These are phyloP conservation scores for Andricus curvator DNA, from an alignment of 2,888 invertebrate genomes.

Conservation along the genomic window DNA sequence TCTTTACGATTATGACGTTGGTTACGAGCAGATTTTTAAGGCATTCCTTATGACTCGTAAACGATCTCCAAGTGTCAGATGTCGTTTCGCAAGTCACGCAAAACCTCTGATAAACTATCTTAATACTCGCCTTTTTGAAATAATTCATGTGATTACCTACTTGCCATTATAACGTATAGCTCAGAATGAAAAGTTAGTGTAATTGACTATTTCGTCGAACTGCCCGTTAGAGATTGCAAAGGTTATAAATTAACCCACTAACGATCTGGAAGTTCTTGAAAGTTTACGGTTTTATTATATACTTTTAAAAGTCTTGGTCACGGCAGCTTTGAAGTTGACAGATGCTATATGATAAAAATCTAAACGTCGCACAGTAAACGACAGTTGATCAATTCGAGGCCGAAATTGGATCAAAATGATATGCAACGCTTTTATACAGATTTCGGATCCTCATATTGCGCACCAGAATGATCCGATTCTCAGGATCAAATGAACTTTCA, in stretches of 20 bases:
- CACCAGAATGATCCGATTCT: too few species aligned
- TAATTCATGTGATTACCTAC: constrained; percentile 44
- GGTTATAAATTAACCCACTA: constrained; percentile 35
- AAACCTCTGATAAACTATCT: constrained; percentile 50
- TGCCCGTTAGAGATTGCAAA: constrained; percentile 21
- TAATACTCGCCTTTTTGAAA: constrained; percentile 45
- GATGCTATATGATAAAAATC: background rate
- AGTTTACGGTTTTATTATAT: constrained; percentile 23
- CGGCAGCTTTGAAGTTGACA: background rate
- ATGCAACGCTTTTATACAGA: too few species aligned
- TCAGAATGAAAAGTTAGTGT: background rate
- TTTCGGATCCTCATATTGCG: too few species aligned
- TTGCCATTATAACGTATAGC: constrained; percentile 13
- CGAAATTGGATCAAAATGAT: too few species aligned
- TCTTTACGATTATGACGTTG: constrained; percentile 57
- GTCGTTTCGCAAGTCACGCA: constrained; percentile 49
- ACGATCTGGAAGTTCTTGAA: constrained; percentile 20
- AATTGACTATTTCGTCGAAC: constrained; percentile 5
- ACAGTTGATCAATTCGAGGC: too few species aligned
- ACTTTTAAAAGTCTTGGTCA: background rate
- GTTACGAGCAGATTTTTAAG: constrained; percentile 45
- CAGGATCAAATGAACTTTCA: too few species aligned
- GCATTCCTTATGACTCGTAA: constrained; percentile 49
- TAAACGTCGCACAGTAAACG: background rate
- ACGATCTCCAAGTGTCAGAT: constrained; percentile 52